These are phyloP conservation scores for Hylyphantes graminicola DNA, from an alignment of 1,140 invertebrate genomes.

Conservation along the genomic window DNA sequence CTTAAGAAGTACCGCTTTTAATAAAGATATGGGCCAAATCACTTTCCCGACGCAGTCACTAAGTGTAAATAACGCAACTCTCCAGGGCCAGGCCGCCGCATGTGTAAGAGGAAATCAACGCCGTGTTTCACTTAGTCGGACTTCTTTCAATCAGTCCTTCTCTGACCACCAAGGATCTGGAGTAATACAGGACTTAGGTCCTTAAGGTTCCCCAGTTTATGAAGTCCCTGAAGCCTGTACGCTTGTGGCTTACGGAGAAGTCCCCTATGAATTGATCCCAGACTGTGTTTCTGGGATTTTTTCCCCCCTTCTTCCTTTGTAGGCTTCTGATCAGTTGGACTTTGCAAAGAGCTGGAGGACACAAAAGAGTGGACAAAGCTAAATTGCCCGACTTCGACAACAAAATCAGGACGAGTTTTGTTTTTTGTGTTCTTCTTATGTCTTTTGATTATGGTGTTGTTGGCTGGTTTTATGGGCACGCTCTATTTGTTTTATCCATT, in stretches of 20 bases:
- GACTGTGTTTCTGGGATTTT: conserved; percentile 7
- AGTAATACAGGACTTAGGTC: conserved; percentile 41
- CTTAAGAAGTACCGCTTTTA: neutral
- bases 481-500: neutral
- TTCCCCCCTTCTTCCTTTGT: conserved; percentile 29
- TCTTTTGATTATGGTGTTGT: neutral
- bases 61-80: conserved; percentile 46
- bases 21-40: conserved; percentile 25
- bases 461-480: neutral
- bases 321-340: conserved; percentile 46
- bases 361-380: conserved; percentile 29
- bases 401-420: conserved; percentile 44
- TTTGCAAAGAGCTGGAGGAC: conserved; percentile 33
- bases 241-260: conserved; percentile 44
- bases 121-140: conserved; percentile 53
- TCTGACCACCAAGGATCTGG: conserved; percentile 44
- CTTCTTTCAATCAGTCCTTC: conserved; percentile 51
- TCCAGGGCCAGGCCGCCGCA: conserved; percentile 23
- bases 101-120: conserved; percentile 57
- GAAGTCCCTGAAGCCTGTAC: conserved; percentile 36
- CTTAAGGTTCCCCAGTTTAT: conserved; percentile 46
- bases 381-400: conserved; percentile 47
- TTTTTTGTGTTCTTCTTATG: conserved; percentile 14
- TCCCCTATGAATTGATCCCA: conserved; percentile 39
- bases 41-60: conserved; percentile 3